Percentiles rank a stretch among this genome's conserved stretches.
Evolutionary conservation across 2,888 invertebrate species (phyloP).

Genomic region (Gymnoscelis rufifasciata): DNA sequence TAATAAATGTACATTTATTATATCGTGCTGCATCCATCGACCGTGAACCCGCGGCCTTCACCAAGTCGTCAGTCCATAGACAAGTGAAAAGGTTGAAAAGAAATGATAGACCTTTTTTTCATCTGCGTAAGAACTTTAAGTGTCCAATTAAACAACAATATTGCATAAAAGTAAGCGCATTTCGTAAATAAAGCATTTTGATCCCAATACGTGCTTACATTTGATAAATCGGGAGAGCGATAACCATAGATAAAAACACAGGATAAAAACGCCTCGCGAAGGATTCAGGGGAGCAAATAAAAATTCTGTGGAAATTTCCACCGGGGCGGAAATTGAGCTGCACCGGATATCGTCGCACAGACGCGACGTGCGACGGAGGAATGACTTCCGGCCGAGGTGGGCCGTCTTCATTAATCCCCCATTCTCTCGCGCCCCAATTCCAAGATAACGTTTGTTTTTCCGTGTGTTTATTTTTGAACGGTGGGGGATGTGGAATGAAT

Average conservation of each 20-base stretch:
- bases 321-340: constrained; percentile 72
- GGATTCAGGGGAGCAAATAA: constrained; percentile 59
- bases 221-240: constrained; percentile 6
- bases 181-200: too few species aligned
- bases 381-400: constrained; percentile 67
- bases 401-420: constrained; percentile 61
- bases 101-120: too few species aligned
- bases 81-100: too few species aligned
- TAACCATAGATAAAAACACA: constrained; percentile 27
- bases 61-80: too few species aligned
- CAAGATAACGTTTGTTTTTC: constrained; percentile 34
- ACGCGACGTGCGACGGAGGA: constrained; percentile 66
- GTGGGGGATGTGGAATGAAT: constrained; percentile 18
- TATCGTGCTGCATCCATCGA: too few species aligned
- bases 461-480: constrained; percentile 26
- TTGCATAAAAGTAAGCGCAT: too few species aligned
- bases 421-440: constrained; percentile 49
- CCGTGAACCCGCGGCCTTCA: too few species aligned
- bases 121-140: too few species aligned
- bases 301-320: constrained; percentile 58
- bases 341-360: constrained; percentile 75
- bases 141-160: too few species aligned
- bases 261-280: constrained; percentile 33
- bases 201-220: background rate
- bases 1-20: too few species aligned